These are phyloP conservation scores for Setipinna tenuifilis DNA, from an alignment of 2,797 vertebrate species.

Conservation along the genomic window DNA sequence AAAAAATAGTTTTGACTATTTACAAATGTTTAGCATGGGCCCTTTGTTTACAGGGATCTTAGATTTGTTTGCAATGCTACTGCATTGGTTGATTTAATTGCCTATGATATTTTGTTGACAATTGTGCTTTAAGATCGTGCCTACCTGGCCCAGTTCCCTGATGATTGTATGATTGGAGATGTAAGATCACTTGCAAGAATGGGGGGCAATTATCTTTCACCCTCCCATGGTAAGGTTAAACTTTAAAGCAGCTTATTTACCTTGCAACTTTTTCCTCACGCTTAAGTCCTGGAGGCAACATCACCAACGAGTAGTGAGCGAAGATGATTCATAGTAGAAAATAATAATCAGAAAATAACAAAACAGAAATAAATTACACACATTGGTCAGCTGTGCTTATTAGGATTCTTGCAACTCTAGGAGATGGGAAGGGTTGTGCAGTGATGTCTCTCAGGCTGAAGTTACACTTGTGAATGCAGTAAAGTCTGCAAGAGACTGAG, in stretches of 20 bases:
- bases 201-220: slow-evolving; percentile 58
- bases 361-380: background rate
- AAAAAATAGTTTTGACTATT: too few species aligned
- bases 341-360: background rate
- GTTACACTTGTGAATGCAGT: too few species aligned
- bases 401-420: background rate
- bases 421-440: background rate
- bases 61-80: background rate
- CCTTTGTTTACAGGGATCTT: background rate
- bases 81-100: background rate
- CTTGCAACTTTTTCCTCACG: background rate
- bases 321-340: background rate
- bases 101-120: slow-evolving; percentile 55
- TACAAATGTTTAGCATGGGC: background rate
- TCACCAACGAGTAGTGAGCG: background rate
- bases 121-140: slow-evolving; percentile 52
- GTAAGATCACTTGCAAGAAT: slow-evolving; percentile 64
- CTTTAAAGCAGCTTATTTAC: background rate
- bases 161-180: slow-evolving; percentile 59
- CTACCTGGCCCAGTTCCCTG: slow-evolving; percentile 56
- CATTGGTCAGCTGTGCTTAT: background rate
- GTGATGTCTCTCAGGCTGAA: background rate
- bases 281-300: background rate
- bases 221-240: slow-evolving; percentile 58
- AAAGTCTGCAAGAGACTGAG: too few species aligned